phyloP scores from a whole-genome alignment of 2,113 vertebrate species.

The Antechinus flavipes region DNA sequence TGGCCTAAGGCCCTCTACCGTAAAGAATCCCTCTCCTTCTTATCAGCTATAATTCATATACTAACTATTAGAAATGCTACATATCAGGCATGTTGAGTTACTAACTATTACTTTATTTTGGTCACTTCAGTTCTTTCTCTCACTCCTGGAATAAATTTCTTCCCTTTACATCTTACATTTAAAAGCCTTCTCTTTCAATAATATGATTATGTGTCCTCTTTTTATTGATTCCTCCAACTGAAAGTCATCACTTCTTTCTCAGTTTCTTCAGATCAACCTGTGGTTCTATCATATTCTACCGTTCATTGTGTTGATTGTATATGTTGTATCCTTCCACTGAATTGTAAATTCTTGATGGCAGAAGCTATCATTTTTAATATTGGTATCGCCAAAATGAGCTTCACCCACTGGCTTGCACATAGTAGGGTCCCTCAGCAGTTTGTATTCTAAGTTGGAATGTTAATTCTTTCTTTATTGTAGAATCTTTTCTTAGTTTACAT shows the following conservation, averaged over 20 bases:
- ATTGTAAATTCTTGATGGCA: background rate
- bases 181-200: background rate
- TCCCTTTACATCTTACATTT: background rate
- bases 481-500: constrained; percentile 22
- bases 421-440: constrained; percentile 33
- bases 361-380: background rate
- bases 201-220: background rate
- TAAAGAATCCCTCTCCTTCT: no score
- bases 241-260: background rate
- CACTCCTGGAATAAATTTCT: background rate
- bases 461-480: constrained; percentile 55
- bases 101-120: background rate
- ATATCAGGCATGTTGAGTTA: background rate
- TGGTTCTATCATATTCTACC: background rate
- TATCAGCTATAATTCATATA: background rate
- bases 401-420: background rate
- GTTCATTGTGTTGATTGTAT: background rate
- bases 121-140: background rate
- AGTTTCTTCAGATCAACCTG: background rate
- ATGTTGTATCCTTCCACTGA: background rate
- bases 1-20: background rate
- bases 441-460: constrained; percentile 29
- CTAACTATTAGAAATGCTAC: background rate
- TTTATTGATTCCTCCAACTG: background rate
- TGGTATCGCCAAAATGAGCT: background rate